These are phyloP conservation scores for Pempheris klunzingeri DNA, from an alignment of 2,797 vertebrate genomes.

Conservation along the genomic window DNA sequence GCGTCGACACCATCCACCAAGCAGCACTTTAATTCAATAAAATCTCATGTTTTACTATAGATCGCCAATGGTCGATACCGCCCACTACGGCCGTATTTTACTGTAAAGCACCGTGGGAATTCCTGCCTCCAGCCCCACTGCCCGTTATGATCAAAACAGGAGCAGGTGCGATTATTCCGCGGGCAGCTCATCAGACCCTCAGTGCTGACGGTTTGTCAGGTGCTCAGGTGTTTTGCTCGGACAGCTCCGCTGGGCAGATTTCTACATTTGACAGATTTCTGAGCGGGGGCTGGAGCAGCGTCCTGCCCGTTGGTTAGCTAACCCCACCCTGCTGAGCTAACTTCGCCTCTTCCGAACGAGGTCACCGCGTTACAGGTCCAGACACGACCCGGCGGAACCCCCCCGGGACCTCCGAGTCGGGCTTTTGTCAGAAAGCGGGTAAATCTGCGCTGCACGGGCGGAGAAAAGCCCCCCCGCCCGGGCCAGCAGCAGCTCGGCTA, in stretches of 20 bases:
- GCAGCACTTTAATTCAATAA: fast-evolving
- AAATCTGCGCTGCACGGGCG: background rate
- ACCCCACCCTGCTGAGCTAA: conserved; percentile 77
- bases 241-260: fast-evolving
- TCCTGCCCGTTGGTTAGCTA: conserved; percentile 57
- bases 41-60: background rate
- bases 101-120: conserved; percentile 39
- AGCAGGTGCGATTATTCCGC: fast-evolving
- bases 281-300: conserved; percentile 27
- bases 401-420: fast-evolving
- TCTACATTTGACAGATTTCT: conserved; percentile 29
- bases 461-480: conserved; percentile 8
- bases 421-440: background rate
- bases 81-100: conserved; percentile 55
- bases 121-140: no score
- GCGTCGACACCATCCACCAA: fast-evolving
- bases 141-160: fast-evolving
- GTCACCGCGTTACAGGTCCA: background rate
- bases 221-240: fast-evolving
- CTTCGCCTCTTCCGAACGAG: conserved; percentile 41
- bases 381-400: background rate
- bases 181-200: fast-evolving
- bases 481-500: conserved; percentile 46
- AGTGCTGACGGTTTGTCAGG: fast-evolving
- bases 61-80: conserved; percentile 23